Conservation (phyloP, 2,888 invertebrate genomes). For the Beris chalybata region DNA sequence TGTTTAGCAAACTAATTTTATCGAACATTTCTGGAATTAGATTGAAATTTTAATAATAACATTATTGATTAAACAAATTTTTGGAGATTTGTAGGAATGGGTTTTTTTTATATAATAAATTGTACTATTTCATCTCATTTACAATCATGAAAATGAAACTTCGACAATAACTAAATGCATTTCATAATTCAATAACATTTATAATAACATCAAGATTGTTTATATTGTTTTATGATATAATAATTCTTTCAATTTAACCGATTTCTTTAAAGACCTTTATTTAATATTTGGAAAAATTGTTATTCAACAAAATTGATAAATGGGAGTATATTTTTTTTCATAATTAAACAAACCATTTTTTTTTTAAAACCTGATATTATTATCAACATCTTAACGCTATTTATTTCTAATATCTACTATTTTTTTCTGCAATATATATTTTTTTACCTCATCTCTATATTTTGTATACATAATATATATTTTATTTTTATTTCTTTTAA, state of each 20-base stretch:
- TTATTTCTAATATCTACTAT: slow-evolving; percentile 4
- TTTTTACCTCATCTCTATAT: slow-evolving; percentile 19
- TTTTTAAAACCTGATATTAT: too few species aligned
- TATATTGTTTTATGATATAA: not conserved
- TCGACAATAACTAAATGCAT: slow-evolving; percentile 2
- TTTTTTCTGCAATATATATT: not conserved
- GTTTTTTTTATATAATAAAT: not conserved
- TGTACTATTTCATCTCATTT: not conserved
- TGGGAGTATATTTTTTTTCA: too few species aligned
- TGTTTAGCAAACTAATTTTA: too few species aligned
- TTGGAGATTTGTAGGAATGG: not conserved
- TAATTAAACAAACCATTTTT: too few species aligned
- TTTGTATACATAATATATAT: slow-evolving; percentile 28
- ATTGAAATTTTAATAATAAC: too few species aligned
- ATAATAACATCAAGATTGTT: slow-evolving; percentile 34
- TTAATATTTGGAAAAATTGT: too few species aligned
- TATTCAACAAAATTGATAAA: too few species aligned
- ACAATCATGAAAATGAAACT: slow-evolving; percentile 1
- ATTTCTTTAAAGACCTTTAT: too few species aligned
- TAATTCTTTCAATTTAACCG: too few species aligned
- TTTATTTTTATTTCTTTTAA: slow-evolving; percentile 10
- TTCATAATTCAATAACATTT: slow-evolving; percentile 27
- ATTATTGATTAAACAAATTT: too few species aligned
- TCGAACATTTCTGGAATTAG: too few species aligned
- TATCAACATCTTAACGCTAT: not conserved